Percentiles rank a stretch among this genome's conserved stretches.
These are phyloP conservation scores for Sarcophaga subvicina DNA, from an alignment of 2,888 invertebrate species.

Conservation along the genomic window DNA sequence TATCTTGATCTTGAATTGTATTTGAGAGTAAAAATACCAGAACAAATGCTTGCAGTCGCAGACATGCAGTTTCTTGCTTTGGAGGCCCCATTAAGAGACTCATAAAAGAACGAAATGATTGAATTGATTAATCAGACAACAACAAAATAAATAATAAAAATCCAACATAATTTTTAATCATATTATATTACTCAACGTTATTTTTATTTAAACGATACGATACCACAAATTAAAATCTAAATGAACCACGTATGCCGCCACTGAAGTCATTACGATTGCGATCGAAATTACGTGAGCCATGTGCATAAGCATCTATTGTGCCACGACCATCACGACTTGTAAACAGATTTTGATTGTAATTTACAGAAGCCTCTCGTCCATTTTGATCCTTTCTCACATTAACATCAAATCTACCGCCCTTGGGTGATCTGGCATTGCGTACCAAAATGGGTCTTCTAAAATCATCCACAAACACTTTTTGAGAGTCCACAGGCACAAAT, in stretches of 20 bases:
- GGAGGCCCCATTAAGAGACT: no score
- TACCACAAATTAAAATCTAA: not conserved
- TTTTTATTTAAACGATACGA: conserved; percentile 66
- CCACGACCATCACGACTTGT: conserved; percentile 71
- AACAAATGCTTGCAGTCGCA: no score
- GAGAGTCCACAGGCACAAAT: not conserved
- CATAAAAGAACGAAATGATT: no score
- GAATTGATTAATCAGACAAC: no score
- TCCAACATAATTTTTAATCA: no score
- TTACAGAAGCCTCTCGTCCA: conserved; percentile 26
- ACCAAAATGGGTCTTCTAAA: conserved; percentile 29
- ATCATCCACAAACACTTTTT: not conserved
- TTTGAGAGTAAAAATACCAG: no score
- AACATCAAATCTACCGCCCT: conserved; percentile 51
- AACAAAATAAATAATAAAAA: no score
- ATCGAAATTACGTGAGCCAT: conserved; percentile 73
- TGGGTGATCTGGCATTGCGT: conserved; percentile 35
- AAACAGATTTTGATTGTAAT: conserved; percentile 18
- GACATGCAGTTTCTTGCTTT: no score
- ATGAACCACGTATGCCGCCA: conserved; percentile 29
- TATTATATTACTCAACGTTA: conserved; percentile 45
- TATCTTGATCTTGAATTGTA: no score
- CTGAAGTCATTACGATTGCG: conserved; percentile 70
- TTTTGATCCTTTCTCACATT: not conserved
- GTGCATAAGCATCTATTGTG: conserved; percentile 74